A percentile compares a stretch with the other conserved stretches of the same genome.
Conservation (phyloP, 2,797 vertebrate genomes). For the Crocidura indochinensis region DNA sequence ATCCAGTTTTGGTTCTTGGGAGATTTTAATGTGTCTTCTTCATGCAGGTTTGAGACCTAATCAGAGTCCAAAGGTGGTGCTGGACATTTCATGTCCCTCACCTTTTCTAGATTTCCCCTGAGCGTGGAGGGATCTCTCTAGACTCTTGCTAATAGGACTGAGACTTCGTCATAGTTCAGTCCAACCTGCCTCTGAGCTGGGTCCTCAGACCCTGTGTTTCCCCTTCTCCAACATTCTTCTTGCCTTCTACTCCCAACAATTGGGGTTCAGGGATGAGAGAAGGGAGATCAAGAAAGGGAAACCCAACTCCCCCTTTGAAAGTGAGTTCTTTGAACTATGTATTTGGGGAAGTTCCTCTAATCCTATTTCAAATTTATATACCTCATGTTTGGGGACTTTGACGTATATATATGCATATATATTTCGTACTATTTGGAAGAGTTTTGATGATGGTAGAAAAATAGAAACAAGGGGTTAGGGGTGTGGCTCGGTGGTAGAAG, state of each 20-base stretch:
- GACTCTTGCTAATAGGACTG: neutral
- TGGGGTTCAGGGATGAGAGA: conserved; percentile 35
- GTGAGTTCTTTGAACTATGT: conserved; percentile 88
- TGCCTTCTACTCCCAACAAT: conserved; percentile 31
- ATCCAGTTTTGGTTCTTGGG: conserved; percentile 1
- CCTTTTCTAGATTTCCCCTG: neutral
- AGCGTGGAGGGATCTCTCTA: neutral
- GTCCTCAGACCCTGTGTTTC: neutral
- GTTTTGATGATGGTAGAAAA: conserved; percentile 56
- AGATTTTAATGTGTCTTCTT: neutral
- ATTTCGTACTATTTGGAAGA: conserved; percentile 72
- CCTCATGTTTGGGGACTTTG: conserved; percentile 88
- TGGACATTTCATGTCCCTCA: neutral
- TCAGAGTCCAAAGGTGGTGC: neutral
- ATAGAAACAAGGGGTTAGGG: conserved; percentile 11
- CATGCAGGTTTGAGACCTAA: neutral
- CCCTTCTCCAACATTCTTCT: conserved; percentile 31
- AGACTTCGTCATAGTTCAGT: neutral
- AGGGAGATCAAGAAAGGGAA: neutral
- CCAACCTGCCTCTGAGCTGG: conserved; percentile 40
- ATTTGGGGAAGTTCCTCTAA: conserved; percentile 84
- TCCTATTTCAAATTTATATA: conserved; percentile 88
- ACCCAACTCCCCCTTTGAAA: conserved; percentile 7
- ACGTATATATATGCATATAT: conserved; percentile 82
- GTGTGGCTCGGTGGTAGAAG: no score